Evolutionary conservation across 2,888 invertebrate species (phyloP), one percentile per base, ranked within the genome.

Genomic region (Apotomis betuletana): DNA sequence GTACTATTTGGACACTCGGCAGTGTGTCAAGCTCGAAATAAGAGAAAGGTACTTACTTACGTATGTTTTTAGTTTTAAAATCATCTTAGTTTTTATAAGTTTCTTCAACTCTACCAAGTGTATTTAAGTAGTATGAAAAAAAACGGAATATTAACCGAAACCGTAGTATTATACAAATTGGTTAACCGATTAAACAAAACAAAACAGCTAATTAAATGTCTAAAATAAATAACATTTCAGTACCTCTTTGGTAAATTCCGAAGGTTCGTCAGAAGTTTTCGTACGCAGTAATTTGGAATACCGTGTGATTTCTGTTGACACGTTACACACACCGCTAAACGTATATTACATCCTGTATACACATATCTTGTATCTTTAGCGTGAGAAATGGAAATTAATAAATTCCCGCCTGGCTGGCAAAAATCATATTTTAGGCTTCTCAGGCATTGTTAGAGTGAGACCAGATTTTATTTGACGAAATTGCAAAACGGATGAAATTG

Each of bases 351-450:
- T 51, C 44, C 10, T 9, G n/a, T 51, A 41, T 51, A 41, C 27
- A 6, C 41, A 68, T 54, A 55, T 54, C 9, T 46, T 41, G 41
- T 52, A n/a, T 41, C 12, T 59, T 67, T 69, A 46, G 46, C 46
- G 12, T 55, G 62, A 55, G 62, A 69, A 69, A 69, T 69, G 69
- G 62, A 62, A 61, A 69, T 69, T 69, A 69, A 69, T 69, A 69
- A 55, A 64, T 15, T n/a, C 52, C 59, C 13, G 27, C 15, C 41
- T 27, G 8, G 41, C 57, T 64, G 27, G 55, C 58, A 51, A 15
- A 41, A 58, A 41, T 44, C 51, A 27, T 59, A 44, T 58, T 27
- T 57, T 67, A 27, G 44, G 41, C n/a, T 55, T 69, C 10, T 13
- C 10, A 12, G 44, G n/a, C 15, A 68, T 54, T 13, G 54, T 51